These are phyloP conservation scores for Tetranychus piercei DNA, from an alignment of 2,888 invertebrate species.

Conservation along the genomic window DNA sequence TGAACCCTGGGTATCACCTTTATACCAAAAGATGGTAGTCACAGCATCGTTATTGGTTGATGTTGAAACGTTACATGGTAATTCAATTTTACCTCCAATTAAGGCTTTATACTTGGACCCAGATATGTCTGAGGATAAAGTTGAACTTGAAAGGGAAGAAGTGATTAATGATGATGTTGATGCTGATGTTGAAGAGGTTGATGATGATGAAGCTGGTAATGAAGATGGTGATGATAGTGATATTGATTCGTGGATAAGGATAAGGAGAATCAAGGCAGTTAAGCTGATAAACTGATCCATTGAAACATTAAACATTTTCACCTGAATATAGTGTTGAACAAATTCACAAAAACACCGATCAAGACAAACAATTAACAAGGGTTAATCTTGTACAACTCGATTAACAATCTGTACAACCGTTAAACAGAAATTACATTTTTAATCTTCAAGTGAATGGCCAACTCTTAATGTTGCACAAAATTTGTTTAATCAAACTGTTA, in stretches of 20 bases:
- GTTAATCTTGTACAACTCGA: too few relatives aligned
- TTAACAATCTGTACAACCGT: too few relatives aligned
- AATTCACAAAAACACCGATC: too few relatives aligned
- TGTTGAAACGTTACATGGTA: conserved; percentile 2
- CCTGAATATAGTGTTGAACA: too few relatives aligned
- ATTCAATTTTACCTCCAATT: background rate
- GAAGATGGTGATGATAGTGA: background rate
- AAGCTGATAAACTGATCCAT: background rate
- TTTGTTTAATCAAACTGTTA: too few relatives aligned
- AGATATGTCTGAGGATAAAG: background rate
- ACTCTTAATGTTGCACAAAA: too few relatives aligned
- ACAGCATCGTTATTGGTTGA: conserved; percentile 1
- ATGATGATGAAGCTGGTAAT: background rate
- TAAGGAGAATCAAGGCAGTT: background rate
- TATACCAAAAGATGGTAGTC: conserved; percentile 9
- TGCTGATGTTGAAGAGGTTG: background rate
- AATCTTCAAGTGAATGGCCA: too few relatives aligned
- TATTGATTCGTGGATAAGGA: background rate
- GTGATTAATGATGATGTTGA: background rate
- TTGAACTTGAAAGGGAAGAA: background rate
- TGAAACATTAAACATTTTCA: too few relatives aligned
- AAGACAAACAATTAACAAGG: too few relatives aligned
- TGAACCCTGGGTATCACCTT: conserved; percentile 10
- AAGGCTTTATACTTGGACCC: conserved; percentile 10
- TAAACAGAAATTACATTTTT: too few relatives aligned